A percentile compares a stretch with the other conserved stretches of the same genome.
These are phyloP conservation scores for Hippopotamus amphibius DNA, from an alignment of 2,113 vertebrate species.

Conservation along the genomic window DNA sequence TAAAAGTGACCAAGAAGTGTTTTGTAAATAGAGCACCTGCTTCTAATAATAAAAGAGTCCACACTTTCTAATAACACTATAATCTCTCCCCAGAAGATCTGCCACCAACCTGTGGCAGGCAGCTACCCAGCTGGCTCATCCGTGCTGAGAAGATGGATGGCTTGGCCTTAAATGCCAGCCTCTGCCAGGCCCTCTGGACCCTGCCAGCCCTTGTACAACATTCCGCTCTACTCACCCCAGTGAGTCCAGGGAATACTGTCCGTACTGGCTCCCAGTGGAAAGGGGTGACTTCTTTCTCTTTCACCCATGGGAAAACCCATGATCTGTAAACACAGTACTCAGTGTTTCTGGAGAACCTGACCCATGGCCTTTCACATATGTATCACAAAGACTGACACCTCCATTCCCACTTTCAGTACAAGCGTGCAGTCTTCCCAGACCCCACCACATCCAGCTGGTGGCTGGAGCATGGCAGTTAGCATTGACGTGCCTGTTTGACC, in stretches of 20 bases:
- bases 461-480: not conserved
- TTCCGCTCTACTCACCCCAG: not conserved
- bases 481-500: rapidly evolving
- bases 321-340: rapidly evolving
- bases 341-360: not conserved
- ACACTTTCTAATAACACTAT: conserved; percentile 51
- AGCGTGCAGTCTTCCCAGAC: not conserved
- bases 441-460: too few relatives aligned
- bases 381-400: not conserved
- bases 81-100: not conserved
- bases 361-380: not conserved
- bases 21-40: conserved; percentile 48
- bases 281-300: not conserved
- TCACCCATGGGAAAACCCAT: not conserved
- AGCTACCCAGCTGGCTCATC: conserved; percentile 36
- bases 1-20: not conserved
- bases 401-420: not conserved
- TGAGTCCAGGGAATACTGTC: not conserved
- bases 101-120: not conserved
- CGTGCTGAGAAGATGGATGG: not conserved
- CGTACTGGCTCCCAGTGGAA: not conserved
- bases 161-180: not conserved
- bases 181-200: not conserved
- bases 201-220: rapidly evolving
- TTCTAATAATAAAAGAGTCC: not conserved